Percentiles rank a stretch among this genome's conserved stretches.
These are phyloP conservation scores for Drosophila ezoana DNA, from an alignment of 2,888 invertebrate genomes.

Conservation along the genomic window DNA sequence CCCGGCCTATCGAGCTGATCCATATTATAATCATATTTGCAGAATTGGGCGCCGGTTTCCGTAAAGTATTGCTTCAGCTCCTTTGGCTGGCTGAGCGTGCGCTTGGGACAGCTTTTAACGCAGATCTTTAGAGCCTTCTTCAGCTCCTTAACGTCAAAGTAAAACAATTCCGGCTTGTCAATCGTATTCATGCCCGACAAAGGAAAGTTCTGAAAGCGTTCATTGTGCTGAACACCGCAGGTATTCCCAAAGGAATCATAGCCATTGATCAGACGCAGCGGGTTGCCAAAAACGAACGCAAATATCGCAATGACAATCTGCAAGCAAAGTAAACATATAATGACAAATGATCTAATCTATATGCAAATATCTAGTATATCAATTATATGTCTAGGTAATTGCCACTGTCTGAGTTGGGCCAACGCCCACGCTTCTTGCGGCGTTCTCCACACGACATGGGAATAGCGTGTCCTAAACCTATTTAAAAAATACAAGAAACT, in stretches of 20 bases:
- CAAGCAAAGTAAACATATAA: conserved; percentile 39
- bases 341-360: conserved; percentile 37
- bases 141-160: conserved; percentile 92
- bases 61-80: conserved; percentile 91
- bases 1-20: conserved; percentile 85
- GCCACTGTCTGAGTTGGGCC: conserved; percentile 30
- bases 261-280: conserved; percentile 93
- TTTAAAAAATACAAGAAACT: conserved; percentile 21
- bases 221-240: conserved; percentile 93
- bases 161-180: conserved; percentile 92
- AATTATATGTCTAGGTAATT: conserved; percentile 8
- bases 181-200: conserved; percentile 92
- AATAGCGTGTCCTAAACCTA: conserved; percentile 50
- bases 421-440: conserved; percentile 55
- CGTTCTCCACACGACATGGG: conserved; percentile 24
- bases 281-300: conserved; percentile 95
- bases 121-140: conserved; percentile 93
- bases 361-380: neutral
- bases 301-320: conserved; percentile 94
- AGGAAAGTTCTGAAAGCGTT: conserved; percentile 89
- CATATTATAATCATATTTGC: conserved; percentile 90
- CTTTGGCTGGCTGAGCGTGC: conserved; percentile 87
- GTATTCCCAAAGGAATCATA: conserved; percentile 98
- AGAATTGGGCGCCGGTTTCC: conserved; percentile 90
- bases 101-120: conserved; percentile 93